Percentiles rank a stretch among this genome's conserved stretches.
Evolutionary conservation across 2,888 invertebrate genomes (phyloP).

Genomic region (Pyrrhia umbra): DNA sequence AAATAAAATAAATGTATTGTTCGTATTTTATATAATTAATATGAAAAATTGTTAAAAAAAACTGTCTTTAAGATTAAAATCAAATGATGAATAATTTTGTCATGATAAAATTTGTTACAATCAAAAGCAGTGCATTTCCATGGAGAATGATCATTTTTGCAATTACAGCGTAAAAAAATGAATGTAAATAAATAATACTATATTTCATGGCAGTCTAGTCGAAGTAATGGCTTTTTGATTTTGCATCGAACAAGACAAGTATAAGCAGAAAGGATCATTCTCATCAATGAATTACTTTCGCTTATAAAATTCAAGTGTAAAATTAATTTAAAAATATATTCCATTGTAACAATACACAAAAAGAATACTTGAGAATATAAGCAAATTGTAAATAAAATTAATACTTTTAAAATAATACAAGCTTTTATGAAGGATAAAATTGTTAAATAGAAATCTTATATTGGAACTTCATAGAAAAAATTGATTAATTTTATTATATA

Average conservation of each 20-base stretch:
- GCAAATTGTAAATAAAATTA: slow-evolving; percentile 79
- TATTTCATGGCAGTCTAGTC: slow-evolving; percentile 65
- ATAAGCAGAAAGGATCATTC: slow-evolving; percentile 57
- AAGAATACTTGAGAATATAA: slow-evolving; percentile 66
- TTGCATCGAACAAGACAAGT: slow-evolving; percentile 49
- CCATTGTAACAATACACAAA: slow-evolving; percentile 58
- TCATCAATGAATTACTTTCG: slow-evolving; percentile 45
- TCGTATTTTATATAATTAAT: slow-evolving; percentile 87
- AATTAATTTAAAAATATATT: slow-evolving; percentile 62
- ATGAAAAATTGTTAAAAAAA: slow-evolving; percentile 86
- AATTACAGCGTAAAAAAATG: slow-evolving; percentile 65
- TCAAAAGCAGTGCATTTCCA: slow-evolving; percentile 70
- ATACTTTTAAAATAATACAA: slow-evolving; percentile 88
- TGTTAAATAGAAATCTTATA: slow-evolving; percentile 85
- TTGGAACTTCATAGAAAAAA: slow-evolving; percentile 81
- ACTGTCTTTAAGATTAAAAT: slow-evolving; percentile 85
- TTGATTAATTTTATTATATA: slow-evolving; percentile 72
- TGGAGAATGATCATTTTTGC: slow-evolving; percentile 57
- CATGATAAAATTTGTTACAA: slow-evolving; percentile 78
- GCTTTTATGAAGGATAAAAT: slow-evolving; percentile 79
- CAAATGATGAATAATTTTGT: slow-evolving; percentile 79
- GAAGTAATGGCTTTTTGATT: slow-evolving; percentile 52
- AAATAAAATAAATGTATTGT: slow-evolving; percentile 69
- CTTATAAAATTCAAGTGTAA: slow-evolving; percentile 62
- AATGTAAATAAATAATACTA: slow-evolving; percentile 66